A percentile compares a stretch with the other conserved stretches of the same genome.
Evolutionary conservation across 2,888 invertebrate species (phyloP).

Genomic region (Aporophyla nigra): DNA sequence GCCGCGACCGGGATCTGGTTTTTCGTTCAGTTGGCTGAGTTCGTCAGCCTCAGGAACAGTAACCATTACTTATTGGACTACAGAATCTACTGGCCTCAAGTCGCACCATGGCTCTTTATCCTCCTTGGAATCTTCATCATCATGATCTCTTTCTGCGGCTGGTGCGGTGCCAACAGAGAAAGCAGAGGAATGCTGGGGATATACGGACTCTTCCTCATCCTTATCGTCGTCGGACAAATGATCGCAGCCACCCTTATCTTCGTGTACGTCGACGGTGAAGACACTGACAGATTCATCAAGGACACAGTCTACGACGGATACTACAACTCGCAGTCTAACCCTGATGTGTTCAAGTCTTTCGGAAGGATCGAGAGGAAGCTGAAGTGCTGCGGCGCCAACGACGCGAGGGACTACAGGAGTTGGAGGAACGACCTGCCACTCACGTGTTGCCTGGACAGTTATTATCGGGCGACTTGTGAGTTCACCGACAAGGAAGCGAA

Average conservation of each 20-base stretch:
- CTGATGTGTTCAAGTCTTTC: constrained; percentile 84
- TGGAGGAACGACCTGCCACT: constrained; percentile 87
- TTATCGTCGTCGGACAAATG: constrained; percentile 83
- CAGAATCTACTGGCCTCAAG: constrained; percentile 88
- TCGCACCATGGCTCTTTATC: constrained; percentile 89
- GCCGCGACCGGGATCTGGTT: constrained; percentile 89
- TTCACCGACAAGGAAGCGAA: constrained; percentile 89
- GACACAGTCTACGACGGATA: constrained; percentile 89
- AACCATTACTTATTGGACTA: constrained; percentile 88
- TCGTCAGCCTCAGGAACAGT: constrained; percentile 84
- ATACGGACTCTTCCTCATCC: constrained; percentile 82
- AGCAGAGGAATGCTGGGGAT: constrained; percentile 85
- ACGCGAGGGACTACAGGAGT: constrained; percentile 87
- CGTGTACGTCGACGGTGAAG: constrained; percentile 87
- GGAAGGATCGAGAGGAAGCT: constrained; percentile 87
- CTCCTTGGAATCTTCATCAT: constrained; percentile 84
- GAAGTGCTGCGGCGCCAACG: constrained; percentile 87
- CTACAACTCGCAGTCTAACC: constrained; percentile 87
- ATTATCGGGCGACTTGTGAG: constrained; percentile 86
- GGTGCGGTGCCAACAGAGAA: constrained; percentile 85
- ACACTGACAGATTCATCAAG: constrained; percentile 87
- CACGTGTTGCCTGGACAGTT: constrained; percentile 86
- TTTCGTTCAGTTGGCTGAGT: constrained; percentile 87
- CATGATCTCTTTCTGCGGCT: constrained; percentile 86
- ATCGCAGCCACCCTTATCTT: constrained; percentile 86